Conservation (phyloP, 2,797 vertebrate species). For the Eidolon dupreanum region DNA sequence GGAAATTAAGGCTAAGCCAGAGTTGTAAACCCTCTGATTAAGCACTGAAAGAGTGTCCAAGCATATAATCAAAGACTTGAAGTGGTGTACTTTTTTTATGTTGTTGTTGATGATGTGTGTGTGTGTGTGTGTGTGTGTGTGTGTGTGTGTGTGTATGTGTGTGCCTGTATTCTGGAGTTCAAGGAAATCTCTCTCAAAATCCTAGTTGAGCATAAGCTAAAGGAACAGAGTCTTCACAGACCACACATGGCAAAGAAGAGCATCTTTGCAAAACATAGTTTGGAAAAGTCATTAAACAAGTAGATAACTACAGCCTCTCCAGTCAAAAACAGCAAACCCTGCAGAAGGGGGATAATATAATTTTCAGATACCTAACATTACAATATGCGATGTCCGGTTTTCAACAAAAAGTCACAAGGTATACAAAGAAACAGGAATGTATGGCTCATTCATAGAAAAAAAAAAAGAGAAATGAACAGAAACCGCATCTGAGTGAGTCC, state of each 20-base stretch:
- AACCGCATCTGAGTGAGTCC: background rate
- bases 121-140: background rate
- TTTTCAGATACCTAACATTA: background rate
- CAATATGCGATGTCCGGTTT: background rate
- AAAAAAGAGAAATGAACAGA: background rate
- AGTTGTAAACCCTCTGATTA: background rate
- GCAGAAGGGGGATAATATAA: background rate
- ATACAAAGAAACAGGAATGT: background rate
- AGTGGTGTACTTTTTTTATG: background rate
- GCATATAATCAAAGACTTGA: background rate
- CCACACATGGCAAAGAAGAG: background rate
- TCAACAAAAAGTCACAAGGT: background rate
- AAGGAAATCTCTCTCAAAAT: constrained; percentile 39
- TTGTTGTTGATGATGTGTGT: background rate
- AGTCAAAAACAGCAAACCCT: background rate
- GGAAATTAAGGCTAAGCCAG: background rate
- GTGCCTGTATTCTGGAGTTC: background rate
- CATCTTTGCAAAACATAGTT: constrained; percentile 20
- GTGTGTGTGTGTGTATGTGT: background rate
- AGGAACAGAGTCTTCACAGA: constrained; percentile 20
- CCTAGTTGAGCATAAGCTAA: constrained; percentile 2
- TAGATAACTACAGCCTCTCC: background rate
- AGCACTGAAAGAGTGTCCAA: background rate
- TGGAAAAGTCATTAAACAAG: background rate
- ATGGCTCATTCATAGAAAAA: background rate